Evolutionary conservation across 2,888 invertebrate genomes (phyloP), one percentile per base, ranked within the genome.

Genomic region (Bibio marci): DNA sequence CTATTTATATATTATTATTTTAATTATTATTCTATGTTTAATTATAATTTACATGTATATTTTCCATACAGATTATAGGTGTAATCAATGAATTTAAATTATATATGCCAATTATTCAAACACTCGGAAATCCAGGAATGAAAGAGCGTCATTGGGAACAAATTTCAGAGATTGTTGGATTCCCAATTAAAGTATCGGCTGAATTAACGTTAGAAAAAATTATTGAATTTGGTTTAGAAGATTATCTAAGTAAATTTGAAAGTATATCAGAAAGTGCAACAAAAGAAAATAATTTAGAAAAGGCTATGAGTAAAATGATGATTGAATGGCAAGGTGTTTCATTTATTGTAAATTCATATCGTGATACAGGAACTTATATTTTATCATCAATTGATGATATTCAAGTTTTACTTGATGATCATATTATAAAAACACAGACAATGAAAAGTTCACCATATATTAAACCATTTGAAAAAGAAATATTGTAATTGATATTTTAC

Each of bases 401-500:
- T 53, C 94, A 95, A 61, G 65, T 90, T 27, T 63, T 90, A 37
- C 63, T 95, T 39, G 95, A 95, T 58, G 95, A 95, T 58, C 94
- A 95, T 56, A 81, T 95, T 47, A 83, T 94, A 8, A 95, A 94
- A 62, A 88, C 92, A 2, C 92, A 94, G 58, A 92, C 94, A 1
- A 94, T 95, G 91, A 85, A 92, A 62, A 91, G 91, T 53, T 94
- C 94, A 0, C 88, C 92, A 0, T 94, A 91, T 52, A 91, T 94
- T 45, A 91, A 90, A 56, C 94, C 94, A 0, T 92, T 95, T 56
- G 87, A 92, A 58, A 74, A 73, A 37, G 73, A 80, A 54, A 82
- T 83, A 45, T 49, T 74, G 83, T 83, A 63, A 66, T 75, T 41
- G 25, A 17, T 37, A 27, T 35, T 13, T 8, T 30, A 12, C 14